Conservation (phyloP, 2,797 vertebrate species). For the Lateolabrax maculatus region DNA sequence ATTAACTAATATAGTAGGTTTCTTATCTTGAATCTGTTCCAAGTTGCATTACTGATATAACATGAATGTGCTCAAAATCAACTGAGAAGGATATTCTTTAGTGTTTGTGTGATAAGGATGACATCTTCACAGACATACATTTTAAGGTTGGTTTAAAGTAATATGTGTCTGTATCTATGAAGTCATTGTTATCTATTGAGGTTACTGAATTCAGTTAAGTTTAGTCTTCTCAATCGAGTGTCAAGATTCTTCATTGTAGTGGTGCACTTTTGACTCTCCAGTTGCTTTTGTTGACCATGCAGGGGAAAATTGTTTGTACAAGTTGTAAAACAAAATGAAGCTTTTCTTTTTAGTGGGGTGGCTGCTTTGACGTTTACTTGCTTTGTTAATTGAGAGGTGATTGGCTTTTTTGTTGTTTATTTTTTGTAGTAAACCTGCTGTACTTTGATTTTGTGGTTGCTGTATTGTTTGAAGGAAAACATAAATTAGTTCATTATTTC, state of each 20-base stretch:
- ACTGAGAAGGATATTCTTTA: constrained; percentile 39
- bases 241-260: constrained; percentile 60
- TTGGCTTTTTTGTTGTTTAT: constrained; percentile 53
- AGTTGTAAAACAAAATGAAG: constrained; percentile 59
- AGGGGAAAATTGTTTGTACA: constrained; percentile 57
- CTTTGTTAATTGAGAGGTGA: constrained; percentile 54
- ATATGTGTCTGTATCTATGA: constrained; percentile 56
- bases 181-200: constrained; percentile 43
- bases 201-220: constrained; percentile 41
- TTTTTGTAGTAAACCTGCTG: constrained; percentile 65
- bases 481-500: constrained; percentile 39
- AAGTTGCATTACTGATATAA: constrained; percentile 63
- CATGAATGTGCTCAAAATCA: constrained; percentile 58
- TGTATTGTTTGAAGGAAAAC: constrained; percentile 67
- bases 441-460: constrained; percentile 77
- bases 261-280: constrained; percentile 63
- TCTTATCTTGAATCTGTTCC: constrained; percentile 66
- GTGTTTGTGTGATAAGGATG: constrained; percentile 38
- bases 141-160: constrained; percentile 37
- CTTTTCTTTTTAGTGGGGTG: constrained; percentile 62
- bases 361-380: constrained; percentile 66
- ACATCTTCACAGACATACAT: constrained; percentile 37
- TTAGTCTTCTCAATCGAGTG: constrained; percentile 29
- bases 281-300: constrained; percentile 62
- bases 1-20: constrained; percentile 65